These are phyloP conservation scores for Chiloscyllium plagiosum DNA, from an alignment of 2,113 vertebrate species.

Conservation along the genomic window DNA sequence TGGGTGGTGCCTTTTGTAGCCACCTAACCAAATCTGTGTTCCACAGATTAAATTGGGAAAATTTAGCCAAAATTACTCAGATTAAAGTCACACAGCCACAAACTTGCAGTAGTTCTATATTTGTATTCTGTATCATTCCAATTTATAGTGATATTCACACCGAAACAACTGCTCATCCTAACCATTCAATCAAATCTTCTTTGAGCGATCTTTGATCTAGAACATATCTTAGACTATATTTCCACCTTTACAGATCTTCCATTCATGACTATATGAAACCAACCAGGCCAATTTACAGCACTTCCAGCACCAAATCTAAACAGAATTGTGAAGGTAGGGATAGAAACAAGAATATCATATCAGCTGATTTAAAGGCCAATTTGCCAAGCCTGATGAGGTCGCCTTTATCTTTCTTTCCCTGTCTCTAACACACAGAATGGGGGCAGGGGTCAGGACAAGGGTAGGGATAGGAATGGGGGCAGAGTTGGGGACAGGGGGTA, in stretches of 20 bases:
- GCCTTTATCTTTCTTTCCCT: not conserved
- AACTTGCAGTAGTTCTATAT: not conserved
- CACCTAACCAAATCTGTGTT: not conserved
- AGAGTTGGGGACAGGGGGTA: not conserved
- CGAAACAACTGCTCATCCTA: not conserved
- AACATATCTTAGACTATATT: not conserved
- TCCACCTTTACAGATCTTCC: not conserved
- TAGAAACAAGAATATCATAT: not conserved
- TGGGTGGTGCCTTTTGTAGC: constrained; percentile 15
- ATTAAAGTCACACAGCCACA: not conserved
- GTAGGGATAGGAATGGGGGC: too few species aligned
- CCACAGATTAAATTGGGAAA: not conserved
- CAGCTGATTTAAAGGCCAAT: not conserved
- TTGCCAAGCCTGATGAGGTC: not conserved
- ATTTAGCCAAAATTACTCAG: not conserved
- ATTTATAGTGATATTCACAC: not conserved
- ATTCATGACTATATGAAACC: not conserved
- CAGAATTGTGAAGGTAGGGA: not conserved
- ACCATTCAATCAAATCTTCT: not conserved
- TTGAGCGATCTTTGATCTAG: not conserved
- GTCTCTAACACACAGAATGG: not conserved
- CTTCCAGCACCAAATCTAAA: not conserved
- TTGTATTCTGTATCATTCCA: not conserved
- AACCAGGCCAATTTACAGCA: not conserved
- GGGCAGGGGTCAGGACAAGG: too few species aligned